Conservation (phyloP, 2,113 vertebrate genomes). For the Vulpes vulpes region DNA sequence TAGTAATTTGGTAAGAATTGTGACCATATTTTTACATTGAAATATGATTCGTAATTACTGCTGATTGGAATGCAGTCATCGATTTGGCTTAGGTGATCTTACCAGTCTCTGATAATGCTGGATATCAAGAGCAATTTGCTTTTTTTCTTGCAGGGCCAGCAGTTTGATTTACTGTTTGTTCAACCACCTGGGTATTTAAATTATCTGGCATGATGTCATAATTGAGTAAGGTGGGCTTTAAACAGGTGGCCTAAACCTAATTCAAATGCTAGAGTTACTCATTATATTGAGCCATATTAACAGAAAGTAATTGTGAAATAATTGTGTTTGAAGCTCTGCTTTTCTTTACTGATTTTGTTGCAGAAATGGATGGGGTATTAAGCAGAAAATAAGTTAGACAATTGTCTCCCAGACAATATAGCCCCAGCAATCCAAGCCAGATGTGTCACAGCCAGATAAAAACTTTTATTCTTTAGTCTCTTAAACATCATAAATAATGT, state of each 20-base stretch:
- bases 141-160: background rate
- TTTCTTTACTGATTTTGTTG: conserved; percentile 44
- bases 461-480: background rate
- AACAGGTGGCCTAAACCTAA: conserved; percentile 17
- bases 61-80: background rate
- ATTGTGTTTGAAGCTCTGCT: background rate
- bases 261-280: conserved; percentile 34
- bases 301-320: background rate
- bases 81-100: conserved; percentile 9
- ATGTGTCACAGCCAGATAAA: background rate
- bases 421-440: background rate
- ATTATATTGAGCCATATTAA: background rate
- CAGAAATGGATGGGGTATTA: background rate
- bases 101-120: background rate
- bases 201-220: conserved; percentile 20
- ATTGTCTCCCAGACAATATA: background rate
- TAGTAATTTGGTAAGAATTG: background rate
- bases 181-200: conserved; percentile 47
- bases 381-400: background rate
- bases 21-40: background rate
- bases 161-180: conserved; percentile 46
- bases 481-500: background rate
- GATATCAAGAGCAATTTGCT: conserved; percentile 6
- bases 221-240: conserved; percentile 5
- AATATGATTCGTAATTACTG: conserved; percentile 19